A percentile compares a stretch with the other conserved stretches of the same genome.
phyloP scores from a whole-genome alignment of 2,888 invertebrate species.

The Archips crataeganus region DNA sequence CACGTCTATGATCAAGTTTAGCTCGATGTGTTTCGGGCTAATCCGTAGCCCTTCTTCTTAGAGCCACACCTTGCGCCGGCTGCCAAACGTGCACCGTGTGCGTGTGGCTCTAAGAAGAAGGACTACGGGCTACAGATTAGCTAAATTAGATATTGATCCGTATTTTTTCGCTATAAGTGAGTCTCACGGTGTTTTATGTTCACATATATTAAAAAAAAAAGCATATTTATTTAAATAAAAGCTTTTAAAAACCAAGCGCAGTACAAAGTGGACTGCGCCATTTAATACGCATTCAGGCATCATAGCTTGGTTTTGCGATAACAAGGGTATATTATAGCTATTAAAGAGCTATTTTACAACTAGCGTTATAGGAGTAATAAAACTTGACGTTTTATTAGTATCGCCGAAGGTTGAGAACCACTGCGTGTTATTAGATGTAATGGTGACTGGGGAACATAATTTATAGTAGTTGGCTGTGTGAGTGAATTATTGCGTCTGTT shows the following conservation, averaged over 20 bases:
- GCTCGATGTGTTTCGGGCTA: too few relatives aligned
- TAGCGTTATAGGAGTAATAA: conserved; percentile 69
- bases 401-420: conserved; percentile 61
- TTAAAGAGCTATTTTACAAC: conserved; percentile 68
- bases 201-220: too few relatives aligned
- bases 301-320: conserved; percentile 56
- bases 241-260: conserved; percentile 26
- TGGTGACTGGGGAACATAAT: conserved; percentile 29
- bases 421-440: conserved; percentile 48
- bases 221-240: too few relatives aligned
- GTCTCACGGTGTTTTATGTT: too few relatives aligned
- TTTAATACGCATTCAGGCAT: conserved; percentile 57
- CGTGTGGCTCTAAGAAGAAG: too few relatives aligned
- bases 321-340: conserved; percentile 67
- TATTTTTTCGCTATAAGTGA: too few relatives aligned
- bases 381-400: conserved; percentile 56
- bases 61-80: too few relatives aligned
- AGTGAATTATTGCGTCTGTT: conserved; percentile 39
- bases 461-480: conserved; percentile 35
- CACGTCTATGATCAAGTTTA: too few relatives aligned
- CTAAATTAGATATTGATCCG: too few relatives aligned
- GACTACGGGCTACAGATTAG: too few relatives aligned
- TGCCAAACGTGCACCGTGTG: too few relatives aligned
- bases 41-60: too few relatives aligned
- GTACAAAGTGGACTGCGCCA: conserved; percentile 53